Evolutionary conservation across 2,113 vertebrate genomes (phyloP).

Genomic region (Paradoxurus hermaphroditus): DNA sequence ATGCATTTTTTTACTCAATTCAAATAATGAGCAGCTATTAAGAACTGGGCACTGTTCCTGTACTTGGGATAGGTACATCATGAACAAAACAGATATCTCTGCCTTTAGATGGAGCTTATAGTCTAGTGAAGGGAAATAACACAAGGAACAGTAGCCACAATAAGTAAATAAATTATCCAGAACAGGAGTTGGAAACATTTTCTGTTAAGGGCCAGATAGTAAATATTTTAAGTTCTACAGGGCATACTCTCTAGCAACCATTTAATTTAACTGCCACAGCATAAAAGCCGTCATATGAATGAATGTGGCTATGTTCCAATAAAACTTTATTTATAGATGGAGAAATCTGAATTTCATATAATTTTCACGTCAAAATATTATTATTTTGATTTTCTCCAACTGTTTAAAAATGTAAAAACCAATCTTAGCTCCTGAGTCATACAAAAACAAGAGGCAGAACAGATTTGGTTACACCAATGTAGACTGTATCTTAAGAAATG

Average conservation of each 20-base stretch:
- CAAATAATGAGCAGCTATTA: background rate
- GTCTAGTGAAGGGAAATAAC: background rate
- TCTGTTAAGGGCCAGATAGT: background rate
- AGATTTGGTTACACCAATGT: background rate
- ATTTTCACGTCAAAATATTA: conserved; percentile 14
- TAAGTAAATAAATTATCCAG: background rate
- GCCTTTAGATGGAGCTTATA: background rate
- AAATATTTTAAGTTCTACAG: conserved; percentile 7
- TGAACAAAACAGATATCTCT: background rate
- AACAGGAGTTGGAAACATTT: background rate
- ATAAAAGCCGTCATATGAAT: background rate
- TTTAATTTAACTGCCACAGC: background rate
- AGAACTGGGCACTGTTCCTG: background rate
- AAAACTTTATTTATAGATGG: background rate
- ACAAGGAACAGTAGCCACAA: background rate
- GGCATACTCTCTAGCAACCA: background rate
- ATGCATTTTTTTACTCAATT: background rate
- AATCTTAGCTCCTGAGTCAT: background rate
- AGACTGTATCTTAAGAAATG: conserved; percentile 32
- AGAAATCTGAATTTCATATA: background rate
- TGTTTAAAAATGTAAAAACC: conserved; percentile 23
- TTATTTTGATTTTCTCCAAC: background rate
- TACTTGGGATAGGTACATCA: background rate
- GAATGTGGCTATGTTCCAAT: background rate
- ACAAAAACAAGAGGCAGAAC: background rate